phyloP scores from a whole-genome alignment of 2,113 vertebrate genomes.

The Siphamia tubifer region DNA sequence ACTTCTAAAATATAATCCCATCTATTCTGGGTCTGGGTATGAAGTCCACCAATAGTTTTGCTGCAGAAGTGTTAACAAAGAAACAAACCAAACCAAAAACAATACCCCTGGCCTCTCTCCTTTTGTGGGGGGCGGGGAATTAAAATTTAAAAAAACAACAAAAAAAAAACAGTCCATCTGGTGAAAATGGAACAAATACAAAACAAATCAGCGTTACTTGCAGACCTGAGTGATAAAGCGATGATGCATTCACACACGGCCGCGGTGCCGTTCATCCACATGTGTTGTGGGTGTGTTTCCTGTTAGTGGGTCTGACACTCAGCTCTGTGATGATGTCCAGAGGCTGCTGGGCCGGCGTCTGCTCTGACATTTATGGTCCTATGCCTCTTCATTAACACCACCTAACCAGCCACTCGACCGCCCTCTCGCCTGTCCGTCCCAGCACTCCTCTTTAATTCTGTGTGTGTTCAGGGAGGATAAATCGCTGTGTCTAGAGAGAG shows the following conservation, averaged over 20 bases:
- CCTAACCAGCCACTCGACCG: conserved; percentile 88
- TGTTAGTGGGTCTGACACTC: conserved; percentile 55
- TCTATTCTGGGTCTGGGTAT: too few species aligned
- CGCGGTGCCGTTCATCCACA: neutral
- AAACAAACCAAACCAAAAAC: too few species aligned
- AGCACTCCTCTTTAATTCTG: conserved; percentile 31
- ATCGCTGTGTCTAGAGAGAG: conserved; percentile 19
- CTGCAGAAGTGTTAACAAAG: too few species aligned
- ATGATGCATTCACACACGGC: neutral
- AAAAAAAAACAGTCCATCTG: too few species aligned
- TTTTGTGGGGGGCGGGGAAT: too few species aligned
- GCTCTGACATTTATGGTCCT: conserved; percentile 86
- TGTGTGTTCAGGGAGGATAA: conserved; percentile 39
- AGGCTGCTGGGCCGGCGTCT: conserved; percentile 81
- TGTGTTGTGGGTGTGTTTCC: conserved; percentile 12
- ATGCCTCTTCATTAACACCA: conserved; percentile 89
- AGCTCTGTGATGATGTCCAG: conserved; percentile 84
- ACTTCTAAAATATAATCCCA: too few species aligned
- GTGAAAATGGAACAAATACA: too few species aligned
- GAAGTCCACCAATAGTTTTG: too few species aligned
- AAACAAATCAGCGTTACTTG: neutral
- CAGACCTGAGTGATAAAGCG: neutral
- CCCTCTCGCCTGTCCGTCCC: conserved; percentile 60
- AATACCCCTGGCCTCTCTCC: too few species aligned
- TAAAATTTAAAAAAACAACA: too few species aligned